Base-by-base conservation (phyloP, 2,113 vertebrate genomes). In the Zosterops borbonicus region DNA sequence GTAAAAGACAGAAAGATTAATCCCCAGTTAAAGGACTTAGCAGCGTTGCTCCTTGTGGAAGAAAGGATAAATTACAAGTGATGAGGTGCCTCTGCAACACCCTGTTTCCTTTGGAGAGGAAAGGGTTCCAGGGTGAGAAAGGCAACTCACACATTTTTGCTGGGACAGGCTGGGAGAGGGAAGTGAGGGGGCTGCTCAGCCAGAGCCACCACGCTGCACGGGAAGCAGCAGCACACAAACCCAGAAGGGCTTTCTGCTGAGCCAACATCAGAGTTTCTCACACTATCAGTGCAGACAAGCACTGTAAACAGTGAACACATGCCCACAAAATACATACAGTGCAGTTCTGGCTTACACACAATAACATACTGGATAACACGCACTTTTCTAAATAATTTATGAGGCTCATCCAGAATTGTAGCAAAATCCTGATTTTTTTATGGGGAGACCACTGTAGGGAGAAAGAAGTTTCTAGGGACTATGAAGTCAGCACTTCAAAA, bases 141-240 rank as follows among this genome's bases (percentile, higher is more conserved):
- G 50, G 29, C n/a, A 68, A 5, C 28, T 69, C 25, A 0, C 41
- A 44, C 46, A 5, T 80, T 77, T 71, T 59, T 25, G 9, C 53
- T 44, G 68, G 49, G 65, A 58, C 24, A 49, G 58, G 11, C 60
- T 27, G 13, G 41, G 15, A 59, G 56, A 42, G 42, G 46, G 59
- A 69, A 79, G n/a, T 20, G 63, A 82, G 60, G 25, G 11, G 49
- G 31, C n/a, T 76, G 69, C 2, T 49, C 20, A 55, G 63, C 46
- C 15, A 0, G n/a, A 64, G 33, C 58, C 53, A 37, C 9, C 3
- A 2, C 35, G 7, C 49, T 52, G 49, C 70, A 41, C 0, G 0
- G 62, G 35, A 68, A 79, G 50, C n/a, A 74, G 68, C 55, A 67
- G 81, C 69, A 47, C 4, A 22, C 33, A 65, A 67, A 81, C 47